Percentiles rank a stretch among this genome's conserved stretches.
Evolutionary conservation across 2,888 invertebrate species (phyloP).

Genomic region (Ceriagrion tenellum): DNA sequence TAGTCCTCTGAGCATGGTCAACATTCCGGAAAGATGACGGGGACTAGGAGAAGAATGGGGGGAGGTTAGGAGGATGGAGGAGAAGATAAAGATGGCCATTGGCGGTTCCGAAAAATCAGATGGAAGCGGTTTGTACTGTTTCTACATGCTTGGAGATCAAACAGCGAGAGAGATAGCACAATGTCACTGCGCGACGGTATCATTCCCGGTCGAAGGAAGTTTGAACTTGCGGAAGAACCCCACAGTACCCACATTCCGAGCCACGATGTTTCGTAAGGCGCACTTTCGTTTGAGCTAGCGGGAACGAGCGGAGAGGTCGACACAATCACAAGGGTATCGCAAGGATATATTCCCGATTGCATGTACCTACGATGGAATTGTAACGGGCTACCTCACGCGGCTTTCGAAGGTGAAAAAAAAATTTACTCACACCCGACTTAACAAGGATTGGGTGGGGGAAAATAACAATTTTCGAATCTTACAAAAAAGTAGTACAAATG

Average conservation of each 20-base stretch:
- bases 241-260: background rate
- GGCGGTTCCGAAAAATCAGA: background rate
- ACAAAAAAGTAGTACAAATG: too few relatives aligned
- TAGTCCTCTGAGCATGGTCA: background rate
- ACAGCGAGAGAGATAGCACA: background rate
- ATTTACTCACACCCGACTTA: too few relatives aligned
- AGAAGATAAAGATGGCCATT: background rate
- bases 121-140: background rate
- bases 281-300: background rate
- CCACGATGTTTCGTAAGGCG: background rate
- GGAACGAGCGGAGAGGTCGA: background rate
- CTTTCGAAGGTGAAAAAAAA: too few relatives aligned
- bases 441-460: too few relatives aligned
- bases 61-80: background rate
- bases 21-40: background rate
- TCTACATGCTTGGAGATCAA: background rate
- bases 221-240: constrained; percentile 1
- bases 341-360: background rate
- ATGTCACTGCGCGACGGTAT: background rate
- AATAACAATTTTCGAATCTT: too few relatives aligned
- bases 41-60: background rate
- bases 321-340: background rate
- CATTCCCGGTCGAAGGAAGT: background rate
- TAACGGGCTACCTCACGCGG: too few relatives aligned
- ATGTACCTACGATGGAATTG: too few relatives aligned